These are phyloP conservation scores for Encarsia formosa DNA, from an alignment of 2,888 invertebrate species.

Conservation along the genomic window DNA sequence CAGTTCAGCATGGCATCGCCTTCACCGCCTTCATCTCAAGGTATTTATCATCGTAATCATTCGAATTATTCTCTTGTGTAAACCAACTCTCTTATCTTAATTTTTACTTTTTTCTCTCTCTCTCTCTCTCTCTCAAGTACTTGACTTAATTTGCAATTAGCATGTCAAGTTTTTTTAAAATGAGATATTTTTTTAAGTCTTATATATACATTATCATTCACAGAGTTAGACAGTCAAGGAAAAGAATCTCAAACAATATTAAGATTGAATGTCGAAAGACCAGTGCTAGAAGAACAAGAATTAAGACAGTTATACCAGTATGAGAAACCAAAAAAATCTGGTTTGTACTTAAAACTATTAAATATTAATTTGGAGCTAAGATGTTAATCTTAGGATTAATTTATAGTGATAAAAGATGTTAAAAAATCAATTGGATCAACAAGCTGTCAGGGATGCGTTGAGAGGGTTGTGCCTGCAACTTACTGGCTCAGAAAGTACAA, in stretches of 20 bases:
- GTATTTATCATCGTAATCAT: no score
- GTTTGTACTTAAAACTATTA: slow-evolving; percentile 43
- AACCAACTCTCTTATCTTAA: no score
- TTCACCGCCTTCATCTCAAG: no score
- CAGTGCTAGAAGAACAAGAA: slow-evolving; percentile 53
- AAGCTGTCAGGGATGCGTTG: slow-evolving; percentile 36
- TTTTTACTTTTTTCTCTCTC: background rate
- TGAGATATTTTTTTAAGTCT: no score
- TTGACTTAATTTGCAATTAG: background rate
- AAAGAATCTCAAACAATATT: slow-evolving; percentile 19
- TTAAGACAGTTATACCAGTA: slow-evolving; percentile 52
- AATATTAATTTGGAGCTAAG: background rate
- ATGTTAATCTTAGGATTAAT: no score
- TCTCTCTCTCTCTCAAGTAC: slow-evolving; percentile 16
- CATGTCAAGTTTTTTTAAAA: background rate
- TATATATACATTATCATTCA: no score
- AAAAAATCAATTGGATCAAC: slow-evolving; percentile 28
- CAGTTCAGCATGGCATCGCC: no score
- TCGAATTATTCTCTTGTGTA: no score
- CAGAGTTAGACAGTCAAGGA: slow-evolving; percentile 8
- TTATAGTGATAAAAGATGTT: slow-evolving; percentile 24
- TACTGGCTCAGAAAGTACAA: slow-evolving; percentile 64
- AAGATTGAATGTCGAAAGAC: slow-evolving; percentile 49
- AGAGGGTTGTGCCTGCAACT: slow-evolving; percentile 55
- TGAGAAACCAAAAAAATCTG: slow-evolving; percentile 49